A percentile compares a stretch with the other conserved stretches of the same genome.
These are phyloP conservation scores for Cryptocephalus moraei DNA, from an alignment of 2,888 invertebrate genomes.

Conservation along the genomic window DNA sequence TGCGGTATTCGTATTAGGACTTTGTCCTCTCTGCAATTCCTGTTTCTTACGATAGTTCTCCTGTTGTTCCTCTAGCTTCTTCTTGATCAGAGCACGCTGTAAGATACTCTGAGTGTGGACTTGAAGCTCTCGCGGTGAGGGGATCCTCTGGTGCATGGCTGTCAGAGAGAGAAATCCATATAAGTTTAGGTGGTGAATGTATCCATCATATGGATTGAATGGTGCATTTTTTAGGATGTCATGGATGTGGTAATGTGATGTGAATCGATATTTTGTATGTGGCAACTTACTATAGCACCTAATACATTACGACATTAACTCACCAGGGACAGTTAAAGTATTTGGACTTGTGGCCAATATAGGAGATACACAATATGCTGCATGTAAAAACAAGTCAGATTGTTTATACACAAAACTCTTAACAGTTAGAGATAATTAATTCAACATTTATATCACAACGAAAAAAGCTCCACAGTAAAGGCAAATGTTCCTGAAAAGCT, in stretches of 20 bases:
- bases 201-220: too few species aligned
- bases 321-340: conserved; percentile 58
- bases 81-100: conserved; percentile 78
- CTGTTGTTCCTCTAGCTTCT: conserved; percentile 79
- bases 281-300: too few species aligned
- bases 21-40: conserved; percentile 41
- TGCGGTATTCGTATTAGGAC: conserved; percentile 14
- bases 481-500: too few species aligned
- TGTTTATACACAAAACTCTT: too few species aligned
- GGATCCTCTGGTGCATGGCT: conserved; percentile 63
- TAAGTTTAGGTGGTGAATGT: too few species aligned
- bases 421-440: too few species aligned
- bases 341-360: conserved; percentile 58
- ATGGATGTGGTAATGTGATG: too few species aligned
- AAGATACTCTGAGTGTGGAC: conserved; percentile 80
- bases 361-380: conserved; percentile 64
- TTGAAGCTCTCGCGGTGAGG: conserved; percentile 75
- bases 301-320: conserved; percentile 19
- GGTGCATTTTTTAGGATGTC: too few species aligned
- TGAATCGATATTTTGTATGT: too few species aligned
- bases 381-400: conserved; percentile 39
- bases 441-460: too few species aligned
- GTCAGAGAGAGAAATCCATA: conserved; percentile 3
- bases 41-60: conserved; percentile 76
- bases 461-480: too few species aligned